Evolutionary conservation across 1,140 invertebrate genomes (phyloP), one percentile per base, ranked within the genome.

Genomic region (Eufriesea mexicana): DNA sequence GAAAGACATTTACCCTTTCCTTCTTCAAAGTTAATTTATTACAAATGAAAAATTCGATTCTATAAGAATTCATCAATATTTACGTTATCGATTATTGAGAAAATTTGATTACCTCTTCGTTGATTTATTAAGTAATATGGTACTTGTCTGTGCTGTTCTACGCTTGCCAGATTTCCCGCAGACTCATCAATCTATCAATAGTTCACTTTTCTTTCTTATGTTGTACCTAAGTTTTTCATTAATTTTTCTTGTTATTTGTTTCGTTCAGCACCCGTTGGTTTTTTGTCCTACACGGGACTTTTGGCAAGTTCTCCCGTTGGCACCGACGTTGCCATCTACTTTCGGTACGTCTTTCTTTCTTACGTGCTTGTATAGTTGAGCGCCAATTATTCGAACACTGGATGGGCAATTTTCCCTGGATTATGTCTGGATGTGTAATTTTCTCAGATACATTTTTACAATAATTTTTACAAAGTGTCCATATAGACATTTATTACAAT

Each of bases 241-340:
- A 89, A 84, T 85, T 73, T 72, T 79, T 54, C 67, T 90, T 90
- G 86, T 91, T 92, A 74, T 84, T 86, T 83, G 86, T 94, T 94
- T 93, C 91, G 92, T 93, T 93, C 93, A 94, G 91, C 92, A 92
- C 88, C 93, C 87, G 79, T 92, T 93, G 92, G 92, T 92, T 93
- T 92, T 93, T 93, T 92, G 79, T 86, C 89, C 89, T 91, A 86
- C 91, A 90, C 89, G 90, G 91, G 89, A 93, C 91, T 91, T 88
- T 89, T 91, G 90, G 90, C 91, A 92, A 91, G 90, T 91, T 91
- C 89, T 88, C 90, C 91, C 86, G 84, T 93, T 93, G 92, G 91
- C 91, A 92, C 89, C 91, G 83, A 86, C 90, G 75, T 92, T 91
- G 83, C 90, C 90, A 91, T 92, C 93, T 72, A 92, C 92, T 84